These are phyloP conservation scores for Alces alces DNA, from an alignment of 2,113 vertebrate genomes.

Conservation along the genomic window DNA sequence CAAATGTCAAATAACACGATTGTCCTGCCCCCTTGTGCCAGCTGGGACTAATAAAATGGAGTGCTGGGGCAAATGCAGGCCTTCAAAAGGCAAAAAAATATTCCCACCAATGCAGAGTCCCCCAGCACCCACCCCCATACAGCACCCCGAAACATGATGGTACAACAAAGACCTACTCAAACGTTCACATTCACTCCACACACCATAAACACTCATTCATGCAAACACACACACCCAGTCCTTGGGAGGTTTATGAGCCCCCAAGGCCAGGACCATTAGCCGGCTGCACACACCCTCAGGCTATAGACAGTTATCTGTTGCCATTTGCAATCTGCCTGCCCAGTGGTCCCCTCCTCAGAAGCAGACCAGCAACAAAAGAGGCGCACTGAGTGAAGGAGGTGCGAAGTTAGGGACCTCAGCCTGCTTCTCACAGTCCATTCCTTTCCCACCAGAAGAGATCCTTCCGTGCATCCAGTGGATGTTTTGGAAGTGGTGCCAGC, in stretches of 20 bases:
- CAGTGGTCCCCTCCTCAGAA: not conserved
- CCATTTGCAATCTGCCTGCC: not conserved
- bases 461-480: fast-evolving
- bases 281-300: not conserved
- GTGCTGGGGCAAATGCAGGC: not conserved
- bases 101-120: not conserved
- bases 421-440: not conserved
- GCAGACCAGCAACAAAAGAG: not conserved
- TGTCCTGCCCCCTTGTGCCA: not conserved
- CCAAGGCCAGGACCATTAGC: not conserved
- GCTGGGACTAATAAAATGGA: not conserved
- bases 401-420: not conserved
- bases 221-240: not conserved
- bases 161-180: not conserved
- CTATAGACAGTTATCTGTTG: not conserved
- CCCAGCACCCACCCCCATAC: not conserved
- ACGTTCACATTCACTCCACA: not conserved
- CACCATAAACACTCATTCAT: not conserved
- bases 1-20: slow-evolving; percentile 20
- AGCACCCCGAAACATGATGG: not conserved
- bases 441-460: not conserved
- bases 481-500: not conserved
- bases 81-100: not conserved
- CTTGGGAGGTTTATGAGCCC: not conserved
- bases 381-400: fast-evolving